Base-by-base conservation (phyloP, 1,140 invertebrate species). In the Orius insidiosus region DNA sequence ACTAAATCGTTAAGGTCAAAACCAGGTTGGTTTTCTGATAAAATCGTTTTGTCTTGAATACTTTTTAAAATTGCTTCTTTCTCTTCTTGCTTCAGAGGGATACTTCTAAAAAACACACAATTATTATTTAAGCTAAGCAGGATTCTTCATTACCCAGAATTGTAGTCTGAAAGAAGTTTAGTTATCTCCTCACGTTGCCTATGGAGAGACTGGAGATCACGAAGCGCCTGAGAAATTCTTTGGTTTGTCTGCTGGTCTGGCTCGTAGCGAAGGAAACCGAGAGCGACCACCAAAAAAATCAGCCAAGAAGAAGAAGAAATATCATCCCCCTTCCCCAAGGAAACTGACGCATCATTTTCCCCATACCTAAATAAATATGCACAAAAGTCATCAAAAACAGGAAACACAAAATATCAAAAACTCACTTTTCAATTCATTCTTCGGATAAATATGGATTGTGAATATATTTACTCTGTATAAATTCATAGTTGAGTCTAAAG, bases 121-220 rank as follows among this genome's bases (percentile, higher is more conserved):
- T 45, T 19, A 18, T 42, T 8, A 43, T 19, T 16, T 45, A 19
- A 37, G 32, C 32, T 33, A 33, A 7, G 6, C 32, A 33, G 32
- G 6, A 7, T 16, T 47, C 47, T 38, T 13, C 54, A 66, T 57
- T 63, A 73, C 72, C 66, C 64, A 16, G 72, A 51, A 49, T 65
- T 64, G 46, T 66, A 64, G 36, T 59, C 59, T 8, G 53, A 51
- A 14, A 68, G 58, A 10, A 78, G 60, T 54, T 65, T 64, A 48
- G 64, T 63, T 0, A 78, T 60, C 46, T 74, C 73, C 43, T 68
- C 65, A 56, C 77, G 76, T 53, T 78, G 75, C 40, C 63, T 63
- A 51, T 75, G 73, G 5, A 79, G 58, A 37, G 65, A 61, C 38
- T 75, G 68, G 47, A 78, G 65, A 53, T 78, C 71, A 24, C 65